Evolutionary conservation across 2,888 invertebrate species (phyloP), one percentile per base, ranked within the genome.

Genomic region (Caenorhabditis virilis): DNA sequence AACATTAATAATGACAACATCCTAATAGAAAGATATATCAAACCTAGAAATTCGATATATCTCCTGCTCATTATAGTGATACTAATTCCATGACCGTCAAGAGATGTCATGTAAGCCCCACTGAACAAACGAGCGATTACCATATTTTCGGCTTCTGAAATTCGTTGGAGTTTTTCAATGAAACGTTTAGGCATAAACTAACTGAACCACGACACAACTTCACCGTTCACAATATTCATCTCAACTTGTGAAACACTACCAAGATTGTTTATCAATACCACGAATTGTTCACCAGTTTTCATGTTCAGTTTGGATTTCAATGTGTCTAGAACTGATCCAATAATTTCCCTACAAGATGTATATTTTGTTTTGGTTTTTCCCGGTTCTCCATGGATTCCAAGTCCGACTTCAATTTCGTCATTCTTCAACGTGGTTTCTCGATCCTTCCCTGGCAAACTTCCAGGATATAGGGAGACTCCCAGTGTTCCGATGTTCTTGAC

Each of bases 1-100:
- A 9, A 26, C n/a, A n/a, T 6, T 45, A n/a, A 16, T 22, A 25
- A 39, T 39, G 16, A 39, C 2, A 16, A 20, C 16, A n/a, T 36
- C 36, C n/a, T 16, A n/a, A 9, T 13, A 30, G 13, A 36, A 36
- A 36, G 13, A 36, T 15, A 30, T 7, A 30, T n/a, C n/a, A n/a
- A n/a, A n/a, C n/a, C n/a, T n/a, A n/a, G n/a, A n/a, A n/a, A 52
- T 50, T 43, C 1, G 69, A 65, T 69, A 69, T 56, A 15, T 43
- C 36, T 4, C 43, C 22, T 33, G 33, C 77, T 78, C 27, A 87
- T 74, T 18, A 92, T 73, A 15, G 91, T 89, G 25, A 93, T 86
- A 70, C 90, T 90, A 74, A 91, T 86, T 7, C 91, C 92, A 52
- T 89, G 88, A 88, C 90, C 90, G 78, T 91, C 89, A 43, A 91